Percentiles rank a stretch among this genome's conserved stretches.
These are phyloP conservation scores for Pitta sordida DNA, from an alignment of 2,113 vertebrate species.

Conservation along the genomic window DNA sequence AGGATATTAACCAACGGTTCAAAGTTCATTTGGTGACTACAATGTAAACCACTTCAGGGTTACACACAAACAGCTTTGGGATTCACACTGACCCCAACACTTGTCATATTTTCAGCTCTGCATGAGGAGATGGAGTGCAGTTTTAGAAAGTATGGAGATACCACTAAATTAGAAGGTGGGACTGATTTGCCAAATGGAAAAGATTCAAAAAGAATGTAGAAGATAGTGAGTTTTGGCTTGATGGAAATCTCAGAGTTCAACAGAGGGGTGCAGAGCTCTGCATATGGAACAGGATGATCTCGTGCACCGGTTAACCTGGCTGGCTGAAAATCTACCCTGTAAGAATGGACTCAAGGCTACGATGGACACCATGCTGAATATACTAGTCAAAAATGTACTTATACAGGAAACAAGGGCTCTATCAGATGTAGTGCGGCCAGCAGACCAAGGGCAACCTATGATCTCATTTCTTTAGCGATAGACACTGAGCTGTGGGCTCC, in stretches of 20 bases:
- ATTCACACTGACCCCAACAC: not conserved
- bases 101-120: not conserved
- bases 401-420: not conserved
- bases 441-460: not conserved
- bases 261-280: not conserved
- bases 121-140: not conserved
- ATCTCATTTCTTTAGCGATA: not conserved
- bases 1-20: not conserved
- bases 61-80: not conserved
- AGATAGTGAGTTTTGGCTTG: not conserved
- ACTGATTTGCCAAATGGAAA: not conserved
- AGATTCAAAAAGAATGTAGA: not conserved
- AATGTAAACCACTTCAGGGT: not conserved
- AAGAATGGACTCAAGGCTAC: not conserved
- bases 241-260: not conserved
- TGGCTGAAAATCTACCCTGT: not conserved
- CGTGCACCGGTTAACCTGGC: not conserved
- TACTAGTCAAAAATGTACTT: not conserved
- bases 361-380: not conserved
- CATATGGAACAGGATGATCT: not conserved
- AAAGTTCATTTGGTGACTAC: not conserved
- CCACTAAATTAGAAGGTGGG: not conserved
- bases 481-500: not conserved
- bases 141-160: not conserved
- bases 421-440: too few species aligned